These are phyloP conservation scores for Suillia variegata DNA, from an alignment of 2,888 invertebrate species.

Conservation along the genomic window DNA sequence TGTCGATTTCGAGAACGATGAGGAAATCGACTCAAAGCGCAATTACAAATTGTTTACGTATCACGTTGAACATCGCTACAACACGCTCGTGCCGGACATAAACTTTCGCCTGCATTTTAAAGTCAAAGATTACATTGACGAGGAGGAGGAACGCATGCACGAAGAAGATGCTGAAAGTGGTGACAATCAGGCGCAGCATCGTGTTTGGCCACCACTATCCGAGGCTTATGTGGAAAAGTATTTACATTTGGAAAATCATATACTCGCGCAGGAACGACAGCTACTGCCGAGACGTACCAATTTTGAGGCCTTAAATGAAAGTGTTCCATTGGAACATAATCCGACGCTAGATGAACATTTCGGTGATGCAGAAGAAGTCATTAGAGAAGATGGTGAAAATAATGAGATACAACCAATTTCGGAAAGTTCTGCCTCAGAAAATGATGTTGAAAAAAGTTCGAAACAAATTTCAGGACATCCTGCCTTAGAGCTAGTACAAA, in stretches of 20 bases:
- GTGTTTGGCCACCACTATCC: conserved; percentile 40
- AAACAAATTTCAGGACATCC: no score
- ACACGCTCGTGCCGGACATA: conserved; percentile 53
- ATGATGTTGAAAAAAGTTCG: no score
- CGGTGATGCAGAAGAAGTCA: no score
- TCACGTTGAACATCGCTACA: conserved; percentile 57
- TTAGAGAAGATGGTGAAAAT: neutral
- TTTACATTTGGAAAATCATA: conserved; percentile 51
- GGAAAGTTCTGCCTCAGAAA: no score
- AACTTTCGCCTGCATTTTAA: conserved; percentile 51
- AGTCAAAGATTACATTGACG: conserved; percentile 55
- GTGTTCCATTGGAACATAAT: no score
- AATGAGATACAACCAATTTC: no score
- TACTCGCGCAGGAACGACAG: conserved; percentile 40
- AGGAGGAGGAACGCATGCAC: conserved; percentile 36
- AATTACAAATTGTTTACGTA: conserved; percentile 55
- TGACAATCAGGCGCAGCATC: conserved; percentile 26
- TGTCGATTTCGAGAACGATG: conserved; percentile 52
- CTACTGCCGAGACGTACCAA: no score
- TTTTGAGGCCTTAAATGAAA: neutral
- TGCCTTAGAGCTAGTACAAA: no score
- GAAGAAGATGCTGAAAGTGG: conserved; percentile 25
- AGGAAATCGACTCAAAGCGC: conserved; percentile 53
- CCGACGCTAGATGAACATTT: no score
- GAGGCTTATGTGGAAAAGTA: conserved; percentile 51